Evolutionary conservation across 2,113 vertebrate species (phyloP).

Genomic region (Azemiops feae): DNA sequence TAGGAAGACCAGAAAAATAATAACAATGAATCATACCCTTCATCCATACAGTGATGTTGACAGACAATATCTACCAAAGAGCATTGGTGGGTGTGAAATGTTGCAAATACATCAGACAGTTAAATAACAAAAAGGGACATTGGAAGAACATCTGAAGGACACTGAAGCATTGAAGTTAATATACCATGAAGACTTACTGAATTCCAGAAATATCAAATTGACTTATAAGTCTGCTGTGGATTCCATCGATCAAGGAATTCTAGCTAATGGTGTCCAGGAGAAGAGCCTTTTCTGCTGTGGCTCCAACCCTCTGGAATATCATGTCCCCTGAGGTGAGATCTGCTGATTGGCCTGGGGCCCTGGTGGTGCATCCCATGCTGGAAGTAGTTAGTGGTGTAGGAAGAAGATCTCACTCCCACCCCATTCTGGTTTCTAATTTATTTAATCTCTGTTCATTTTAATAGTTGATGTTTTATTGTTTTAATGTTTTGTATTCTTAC

Average conservation of each 20-base stretch:
- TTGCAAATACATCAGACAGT: not conserved
- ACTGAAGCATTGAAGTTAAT: too few relatives aligned
- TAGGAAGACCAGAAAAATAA: not conserved
- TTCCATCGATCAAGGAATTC: too few relatives aligned
- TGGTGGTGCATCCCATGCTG: not conserved
- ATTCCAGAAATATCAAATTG: too few relatives aligned
- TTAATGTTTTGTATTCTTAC: not conserved
- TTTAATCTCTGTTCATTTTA: not conserved
- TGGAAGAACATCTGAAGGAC: too few relatives aligned
- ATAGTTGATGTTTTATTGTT: not conserved
- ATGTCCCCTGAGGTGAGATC: too few relatives aligned
- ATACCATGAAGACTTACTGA: too few relatives aligned
- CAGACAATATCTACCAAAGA: not conserved
- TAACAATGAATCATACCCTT: not conserved
- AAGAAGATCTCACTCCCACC: not conserved
- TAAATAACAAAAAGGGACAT: not conserved
- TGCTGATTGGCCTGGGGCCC: too few relatives aligned
- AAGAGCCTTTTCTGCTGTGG: too few relatives aligned
- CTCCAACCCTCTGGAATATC: too few relatives aligned
- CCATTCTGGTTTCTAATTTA: not conserved
- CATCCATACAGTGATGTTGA: not conserved
- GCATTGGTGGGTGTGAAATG: not conserved
- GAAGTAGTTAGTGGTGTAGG: not conserved
- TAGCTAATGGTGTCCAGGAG: too few relatives aligned
- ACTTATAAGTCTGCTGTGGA: too few relatives aligned